phyloP scores from a whole-genome alignment of 2,113 vertebrate genomes.

The Promerops cafer region DNA sequence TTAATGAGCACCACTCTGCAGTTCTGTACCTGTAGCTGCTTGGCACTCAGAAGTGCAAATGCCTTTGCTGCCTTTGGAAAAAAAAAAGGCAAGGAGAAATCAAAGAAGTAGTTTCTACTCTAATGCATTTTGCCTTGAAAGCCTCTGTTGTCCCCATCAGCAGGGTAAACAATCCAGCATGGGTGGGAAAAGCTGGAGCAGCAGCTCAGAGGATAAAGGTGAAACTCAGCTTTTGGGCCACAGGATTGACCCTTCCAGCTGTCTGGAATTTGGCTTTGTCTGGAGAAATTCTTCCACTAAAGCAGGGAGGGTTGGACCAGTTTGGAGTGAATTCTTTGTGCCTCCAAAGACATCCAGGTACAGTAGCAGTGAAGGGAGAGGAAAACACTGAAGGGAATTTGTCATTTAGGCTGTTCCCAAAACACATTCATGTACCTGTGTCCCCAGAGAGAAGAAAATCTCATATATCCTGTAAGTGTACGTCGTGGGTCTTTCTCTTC shows the following conservation, averaged over 20 bases:
- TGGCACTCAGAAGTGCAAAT: slow-evolving; percentile 23
- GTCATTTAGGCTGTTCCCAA: background rate
- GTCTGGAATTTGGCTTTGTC: background rate
- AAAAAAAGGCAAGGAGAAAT: background rate
- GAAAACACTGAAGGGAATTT: background rate
- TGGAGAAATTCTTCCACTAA: background rate
- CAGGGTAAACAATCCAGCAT: background rate
- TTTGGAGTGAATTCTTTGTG: background rate
- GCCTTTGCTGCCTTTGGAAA: background rate
- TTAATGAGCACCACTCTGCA: slow-evolving; percentile 7
- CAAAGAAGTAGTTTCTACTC: slow-evolving; percentile 14
- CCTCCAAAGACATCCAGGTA: background rate
- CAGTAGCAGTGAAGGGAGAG: background rate
- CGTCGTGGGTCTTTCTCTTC: background rate
- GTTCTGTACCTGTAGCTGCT: slow-evolving; percentile 38
- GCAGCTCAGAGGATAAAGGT: background rate
- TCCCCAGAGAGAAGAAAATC: background rate
- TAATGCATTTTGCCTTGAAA: background rate
- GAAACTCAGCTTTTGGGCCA: background rate
- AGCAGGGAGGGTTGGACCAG: background rate
- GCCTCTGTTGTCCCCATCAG: background rate
- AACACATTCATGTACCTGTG: background rate
- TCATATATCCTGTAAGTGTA: background rate
- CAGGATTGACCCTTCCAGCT: background rate
- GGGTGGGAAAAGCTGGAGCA: background rate